A percentile compares a stretch with the other conserved stretches of the same genome.
phyloP scores from a whole-genome alignment of 2,113 vertebrate species.

The Clinocottus analis region DNA sequence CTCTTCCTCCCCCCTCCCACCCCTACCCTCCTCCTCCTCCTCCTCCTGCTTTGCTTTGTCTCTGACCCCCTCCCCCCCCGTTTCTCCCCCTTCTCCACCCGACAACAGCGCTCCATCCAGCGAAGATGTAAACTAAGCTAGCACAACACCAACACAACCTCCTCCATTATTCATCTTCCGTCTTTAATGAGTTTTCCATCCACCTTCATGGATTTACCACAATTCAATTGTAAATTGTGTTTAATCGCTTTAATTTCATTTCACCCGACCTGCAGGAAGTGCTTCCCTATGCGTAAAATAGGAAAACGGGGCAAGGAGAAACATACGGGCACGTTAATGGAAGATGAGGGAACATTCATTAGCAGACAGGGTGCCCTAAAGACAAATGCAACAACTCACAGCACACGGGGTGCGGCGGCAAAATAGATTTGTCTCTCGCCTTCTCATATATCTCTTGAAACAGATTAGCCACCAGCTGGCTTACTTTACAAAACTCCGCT shows the following conservation, averaged over 20 bases:
- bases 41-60: conserved; percentile 45
- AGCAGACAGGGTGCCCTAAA: conserved; percentile 34
- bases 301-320: not conserved
- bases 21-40: no score
- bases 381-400: not conserved
- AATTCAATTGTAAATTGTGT: conserved; percentile 61
- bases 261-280: conserved; percentile 9
- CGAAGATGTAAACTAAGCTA: conserved; percentile 82
- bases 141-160: conserved; percentile 72
- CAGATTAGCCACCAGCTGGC: not conserved
- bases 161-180: conserved; percentile 81
- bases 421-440: conserved; percentile 11
- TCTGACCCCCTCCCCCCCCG: conserved; percentile 39
- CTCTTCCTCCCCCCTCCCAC: conserved; percentile 33
- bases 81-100: no score
- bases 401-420: not conserved
- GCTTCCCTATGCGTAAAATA: conserved; percentile 9
- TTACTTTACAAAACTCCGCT: conserved; percentile 8
- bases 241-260: conserved; percentile 65
- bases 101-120: conserved; percentile 47
- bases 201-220: conserved; percentile 68
- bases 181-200: conserved; percentile 85
- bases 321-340: conserved; percentile 17
- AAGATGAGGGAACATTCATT: conserved; percentile 20
- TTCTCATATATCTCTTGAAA: conserved; percentile 24